Evolutionary conservation across 2,888 invertebrate species (phyloP), one percentile per base, ranked within the genome.

Genomic region (Tricholauxania praeusta): DNA sequence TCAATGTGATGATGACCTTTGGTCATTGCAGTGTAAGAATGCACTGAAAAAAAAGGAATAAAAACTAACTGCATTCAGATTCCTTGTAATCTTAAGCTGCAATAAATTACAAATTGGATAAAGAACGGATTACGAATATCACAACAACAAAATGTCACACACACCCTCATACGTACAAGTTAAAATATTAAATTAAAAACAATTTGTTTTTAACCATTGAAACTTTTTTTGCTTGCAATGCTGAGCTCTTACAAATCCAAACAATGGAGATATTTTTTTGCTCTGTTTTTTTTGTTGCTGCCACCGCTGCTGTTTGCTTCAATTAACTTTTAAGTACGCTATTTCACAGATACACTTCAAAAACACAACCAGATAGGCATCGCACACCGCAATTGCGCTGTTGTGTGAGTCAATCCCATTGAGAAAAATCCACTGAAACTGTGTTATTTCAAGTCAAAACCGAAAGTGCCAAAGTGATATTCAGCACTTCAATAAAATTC

Each of bases 311-410:
- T 49, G 55, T 71, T 73, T 75, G 81, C 83, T 77, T 81, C 82
- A 82, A 82, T 82, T 82, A 82, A 82, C 82, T 82, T 82, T 82
- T 83, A 83, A 82, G 84, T 83, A 78, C 77, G 78, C 77, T 76
- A 77, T 79, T 80, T 80, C 76, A 71, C 78, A 83, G 83, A 82
- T 82, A 82, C 68, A 22, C 70, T 17, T 12, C 15, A 39, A 62
- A 62, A 32, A 12, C 39, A 39, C 60, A 22, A 19, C 76, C 63
- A 69, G 70, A 48, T 62, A 51, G 57, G 47, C 57, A 14, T 47
- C 39, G 15, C 60, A 60, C 67, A 60, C 59, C 39, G 22, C 52
- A 39, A 51, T 4, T 39, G 10, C 10, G 39, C 10, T 39, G 39
- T 39, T 39, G 39, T 39, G 10, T 39, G 39, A 39, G 39, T 10